Evolutionary conservation across 2,797 vertebrate species (phyloP).

Genomic region (Parauchenoglanis punctatus): DNA sequence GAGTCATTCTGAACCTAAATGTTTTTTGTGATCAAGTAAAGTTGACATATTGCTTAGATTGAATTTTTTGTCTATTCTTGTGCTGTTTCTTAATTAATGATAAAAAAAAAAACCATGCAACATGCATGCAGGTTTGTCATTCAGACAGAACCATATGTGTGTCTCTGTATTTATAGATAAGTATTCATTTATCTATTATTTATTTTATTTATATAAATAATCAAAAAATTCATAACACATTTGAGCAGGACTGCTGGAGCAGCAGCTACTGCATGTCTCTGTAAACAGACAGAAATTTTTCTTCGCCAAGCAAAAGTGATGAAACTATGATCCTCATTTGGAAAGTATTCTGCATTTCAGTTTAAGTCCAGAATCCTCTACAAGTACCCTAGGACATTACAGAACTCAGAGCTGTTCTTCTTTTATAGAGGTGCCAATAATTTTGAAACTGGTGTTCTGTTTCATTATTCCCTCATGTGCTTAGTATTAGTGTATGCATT

Average conservation of each 20-base stretch:
- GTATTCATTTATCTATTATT: neutral
- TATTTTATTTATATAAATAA: neutral
- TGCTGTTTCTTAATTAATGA: neutral
- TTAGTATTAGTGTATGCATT: neutral
- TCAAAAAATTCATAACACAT: neutral
- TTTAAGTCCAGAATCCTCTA: neutral
- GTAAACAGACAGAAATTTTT: too few species aligned
- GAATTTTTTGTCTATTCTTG: neutral
- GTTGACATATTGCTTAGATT: neutral
- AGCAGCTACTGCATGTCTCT: neutral
- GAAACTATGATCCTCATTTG: too few species aligned
- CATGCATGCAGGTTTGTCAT: neutral
- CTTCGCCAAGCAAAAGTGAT: too few species aligned
- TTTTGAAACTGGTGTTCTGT: neutral
- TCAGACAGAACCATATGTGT: neutral
- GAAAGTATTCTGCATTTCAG: too few species aligned
- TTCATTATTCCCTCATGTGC: neutral
- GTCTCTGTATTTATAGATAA: neutral
- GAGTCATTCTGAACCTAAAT: neutral
- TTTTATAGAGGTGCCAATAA: neutral
- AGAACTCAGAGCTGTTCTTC: neutral
- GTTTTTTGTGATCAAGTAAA: neutral
- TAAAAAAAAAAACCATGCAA: neutral
- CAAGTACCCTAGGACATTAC: neutral
- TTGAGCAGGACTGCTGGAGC: neutral